Base-by-base conservation (phyloP, 1,140 invertebrate genomes). In the Probaryconus sp. region DNA sequence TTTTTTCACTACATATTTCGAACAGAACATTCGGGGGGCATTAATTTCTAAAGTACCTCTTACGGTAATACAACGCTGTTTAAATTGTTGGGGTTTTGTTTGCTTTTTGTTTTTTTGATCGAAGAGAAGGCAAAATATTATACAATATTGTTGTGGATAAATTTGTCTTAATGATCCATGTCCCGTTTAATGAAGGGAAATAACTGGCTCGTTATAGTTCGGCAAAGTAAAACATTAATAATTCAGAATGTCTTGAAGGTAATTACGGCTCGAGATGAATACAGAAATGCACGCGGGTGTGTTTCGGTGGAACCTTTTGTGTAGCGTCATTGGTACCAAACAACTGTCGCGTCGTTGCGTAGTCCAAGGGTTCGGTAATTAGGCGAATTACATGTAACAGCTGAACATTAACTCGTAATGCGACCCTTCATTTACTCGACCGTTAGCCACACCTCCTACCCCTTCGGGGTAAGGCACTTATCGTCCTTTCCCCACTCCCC, bases 351-450 rank as follows among this genome's bases (percentile, higher is more conserved):
- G 60, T 79, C 79, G 55, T 83, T 84, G 79, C 67, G 65, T 58
- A 73, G 72, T 78, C 68, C 77, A 70, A 48, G 65, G 78, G 80
- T 77, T 77, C 53, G 76, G 82, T 84, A 86, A 88, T 88, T 87
- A 87, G 81, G 76, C 77, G 83, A 88, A 87, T 87, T 82, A 79
- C 86, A 85, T 84, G 85, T 87, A 88, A 87, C 85, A 88, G 86
- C 85, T 85, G 85, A 85, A 82, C 85, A 85, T 87, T 88, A 86
- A 85, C 85, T 85, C 81, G 82, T 83, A 87, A 86, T 86, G 85
- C 78, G 82, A 87, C 84, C 85, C 86, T 87, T 87, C 86, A 86
- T 87, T 87, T 87, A 87, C 83, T 86, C 83, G 83, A 76, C 78
- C 83, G 83, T 87, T 87, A 85, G 81, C 79, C 81, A 79, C 81